phyloP scores from a whole-genome alignment of 2,113 vertebrate genomes.

The Indicator maculatus region DNA sequence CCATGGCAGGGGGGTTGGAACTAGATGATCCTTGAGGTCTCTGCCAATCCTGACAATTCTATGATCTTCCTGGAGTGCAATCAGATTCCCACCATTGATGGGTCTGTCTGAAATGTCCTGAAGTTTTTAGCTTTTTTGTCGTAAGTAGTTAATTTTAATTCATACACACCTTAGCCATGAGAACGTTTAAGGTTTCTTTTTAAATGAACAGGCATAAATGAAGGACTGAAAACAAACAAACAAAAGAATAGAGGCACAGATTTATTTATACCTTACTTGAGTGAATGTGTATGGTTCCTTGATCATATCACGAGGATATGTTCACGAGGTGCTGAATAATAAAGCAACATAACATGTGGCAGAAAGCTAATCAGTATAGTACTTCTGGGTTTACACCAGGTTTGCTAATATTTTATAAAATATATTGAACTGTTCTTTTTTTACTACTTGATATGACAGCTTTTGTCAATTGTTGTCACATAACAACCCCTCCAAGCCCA shows the following conservation, averaged over 20 bases:
- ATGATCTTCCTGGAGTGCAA: background rate
- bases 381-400: slow-evolving; percentile 18
- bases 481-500: no score
- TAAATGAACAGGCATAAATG: slow-evolving; percentile 16
- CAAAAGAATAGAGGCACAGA: slow-evolving; percentile 50
- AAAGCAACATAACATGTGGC: slow-evolving; percentile 66
- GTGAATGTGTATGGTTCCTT: slow-evolving; percentile 56
- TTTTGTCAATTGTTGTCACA: background rate
- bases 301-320: slow-evolving; percentile 61
- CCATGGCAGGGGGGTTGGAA: no score
- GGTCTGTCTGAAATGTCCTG: background rate
- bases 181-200: background rate
- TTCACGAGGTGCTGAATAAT: slow-evolving; percentile 64
- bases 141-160: slow-evolving; percentile 33
- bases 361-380: slow-evolving; percentile 7
- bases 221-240: slow-evolving; percentile 17
- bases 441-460: background rate
- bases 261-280: slow-evolving; percentile 68
- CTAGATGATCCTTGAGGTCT: no score
- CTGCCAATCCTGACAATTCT: no score
- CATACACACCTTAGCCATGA: background rate
- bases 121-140: background rate
- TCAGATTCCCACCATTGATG: background rate
- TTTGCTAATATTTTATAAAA: slow-evolving; percentile 53
- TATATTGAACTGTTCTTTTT: background rate